Evolutionary conservation across 2,113 vertebrate species (phyloP).

Genomic region (Colistium nudipinnis): DNA sequence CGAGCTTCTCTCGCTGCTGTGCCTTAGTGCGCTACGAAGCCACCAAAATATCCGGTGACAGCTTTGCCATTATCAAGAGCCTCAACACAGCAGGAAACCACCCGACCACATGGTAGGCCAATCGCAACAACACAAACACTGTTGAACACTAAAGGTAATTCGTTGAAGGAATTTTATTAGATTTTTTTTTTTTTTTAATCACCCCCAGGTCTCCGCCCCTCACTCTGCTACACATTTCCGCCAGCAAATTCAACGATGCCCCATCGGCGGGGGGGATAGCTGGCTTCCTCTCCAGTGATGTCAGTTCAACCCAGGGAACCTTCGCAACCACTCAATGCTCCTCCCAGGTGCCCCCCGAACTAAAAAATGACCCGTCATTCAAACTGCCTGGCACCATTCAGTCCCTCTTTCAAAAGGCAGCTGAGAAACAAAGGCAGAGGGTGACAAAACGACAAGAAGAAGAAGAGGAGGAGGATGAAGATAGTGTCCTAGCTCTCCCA

Average conservation of each 20-base stretch:
- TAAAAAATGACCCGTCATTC: conserved; percentile 48
- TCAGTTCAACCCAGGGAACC: conserved; percentile 63
- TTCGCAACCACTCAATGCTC: conserved; percentile 32
- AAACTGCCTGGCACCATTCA: conserved; percentile 81
- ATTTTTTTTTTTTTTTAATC: neutral
- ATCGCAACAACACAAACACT: conserved; percentile 18
- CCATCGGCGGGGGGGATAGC: conserved; percentile 82
- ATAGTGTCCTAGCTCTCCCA: neutral
- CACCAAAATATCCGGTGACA: conserved; percentile 86
- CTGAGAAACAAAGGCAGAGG: conserved; percentile 76
- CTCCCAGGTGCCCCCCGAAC: conserved; percentile 24
- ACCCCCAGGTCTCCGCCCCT: conserved; percentile 89
- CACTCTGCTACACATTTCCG: conserved; percentile 87
- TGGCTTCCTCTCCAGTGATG: conserved; percentile 84
- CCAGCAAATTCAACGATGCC: conserved; percentile 87
- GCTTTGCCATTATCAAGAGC: conserved; percentile 88
- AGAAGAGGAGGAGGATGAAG: conserved; percentile 16
- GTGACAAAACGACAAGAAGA: neutral
- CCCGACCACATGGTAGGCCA: conserved; percentile 87
- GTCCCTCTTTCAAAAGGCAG: conserved; percentile 87
- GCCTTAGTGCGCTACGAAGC: conserved; percentile 89
- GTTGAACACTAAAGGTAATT: neutral
- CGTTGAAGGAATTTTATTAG: neutral
- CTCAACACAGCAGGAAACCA: conserved; percentile 88
- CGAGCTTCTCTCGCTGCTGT: conserved; percentile 88